Evolutionary conservation across 2,797 vertebrate species (phyloP), one percentile per base, ranked within the genome.

Genomic region (Tenualosa ilisha): DNA sequence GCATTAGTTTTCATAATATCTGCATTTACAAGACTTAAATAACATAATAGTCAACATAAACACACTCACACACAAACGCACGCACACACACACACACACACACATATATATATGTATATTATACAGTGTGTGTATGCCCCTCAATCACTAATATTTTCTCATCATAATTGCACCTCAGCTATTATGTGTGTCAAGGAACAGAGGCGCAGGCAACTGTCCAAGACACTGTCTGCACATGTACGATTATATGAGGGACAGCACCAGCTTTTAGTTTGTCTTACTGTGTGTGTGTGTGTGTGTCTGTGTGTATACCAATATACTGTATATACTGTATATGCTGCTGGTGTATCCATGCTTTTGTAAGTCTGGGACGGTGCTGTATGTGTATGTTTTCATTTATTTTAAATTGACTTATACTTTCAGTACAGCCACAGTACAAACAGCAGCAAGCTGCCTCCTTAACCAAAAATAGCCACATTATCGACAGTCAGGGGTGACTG

Each of bases 241-340:
- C 20, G 20, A 20, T 20, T 5, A 59, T 22, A 59, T 59, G 20
- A 22, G 56, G 20, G 20, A 22, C 56, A n/a, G 6, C 17, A 20
- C 54, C 17, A 20, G 15, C 17, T 3, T 9, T 8, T 22, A 3
- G 51, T 86, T 50, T 43, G 17, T 63, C 2, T 50, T n/a, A 24
- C 31, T 37, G 54, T 53, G n/a, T 53, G 37, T 56, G 3, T 86
- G n/a, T 85, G 84, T 61, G 50, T 83, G 83, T 72, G 65, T 84
- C 50, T 72, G 83, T 51, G 26, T 51, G 17, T 68, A 43, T 7
- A 46, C 46, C 3, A 46, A 46, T 46, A 46, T 46, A 46, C 46
- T 46, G 7, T 46, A 46, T 46, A 46, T 46, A 46, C 46, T 46
- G 7, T 46, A 46, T 46, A 46, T 12, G 50, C 9, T 51, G 50